Percentiles rank a stretch among this genome's conserved stretches.
These are phyloP conservation scores for Tenodera sinensis DNA, from an alignment of 2,888 invertebrate species.

Conservation along the genomic window DNA sequence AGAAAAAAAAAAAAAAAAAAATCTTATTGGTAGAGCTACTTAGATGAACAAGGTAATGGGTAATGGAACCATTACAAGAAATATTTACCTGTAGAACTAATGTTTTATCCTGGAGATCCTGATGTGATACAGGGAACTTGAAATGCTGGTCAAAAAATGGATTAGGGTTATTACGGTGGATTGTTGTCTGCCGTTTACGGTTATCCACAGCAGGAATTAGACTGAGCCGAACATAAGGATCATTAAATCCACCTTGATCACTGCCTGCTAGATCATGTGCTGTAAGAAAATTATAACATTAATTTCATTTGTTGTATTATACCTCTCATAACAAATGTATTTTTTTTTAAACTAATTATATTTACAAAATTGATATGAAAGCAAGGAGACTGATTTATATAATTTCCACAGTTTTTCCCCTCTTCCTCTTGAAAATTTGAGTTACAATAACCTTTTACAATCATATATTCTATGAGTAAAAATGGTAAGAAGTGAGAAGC, in stretches of 20 bases:
- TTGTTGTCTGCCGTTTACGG: conserved; percentile 78
- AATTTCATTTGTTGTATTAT: too few relatives aligned
- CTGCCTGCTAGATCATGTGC: conserved; percentile 80
- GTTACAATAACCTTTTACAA: too few relatives aligned
- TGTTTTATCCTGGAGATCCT: conserved; percentile 77
- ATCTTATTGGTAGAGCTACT: neutral
- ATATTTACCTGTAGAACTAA: conserved; percentile 63
- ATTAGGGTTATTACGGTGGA: conserved; percentile 78
- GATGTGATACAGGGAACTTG: conserved; percentile 87
- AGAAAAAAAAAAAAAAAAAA: too few relatives aligned
- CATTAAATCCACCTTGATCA: conserved; percentile 83
- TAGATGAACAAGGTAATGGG: too few relatives aligned
- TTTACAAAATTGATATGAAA: too few relatives aligned
- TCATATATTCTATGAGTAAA: too few relatives aligned
- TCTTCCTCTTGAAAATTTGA: too few relatives aligned
- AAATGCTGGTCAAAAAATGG: conserved; percentile 89
- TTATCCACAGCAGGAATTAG: conserved; percentile 81
- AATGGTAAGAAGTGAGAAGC: too few relatives aligned
- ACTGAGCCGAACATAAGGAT: conserved; percentile 80
- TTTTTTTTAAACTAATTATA: too few relatives aligned
- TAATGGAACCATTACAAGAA: neutral
- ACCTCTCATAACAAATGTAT: too few relatives aligned
- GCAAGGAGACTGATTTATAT: too few relatives aligned
- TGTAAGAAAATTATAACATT: conserved; percentile 40
- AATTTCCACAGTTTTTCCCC: too few relatives aligned